Conservation (phyloP, 2,888 invertebrate genomes). For the Conomelus anceps region DNA sequence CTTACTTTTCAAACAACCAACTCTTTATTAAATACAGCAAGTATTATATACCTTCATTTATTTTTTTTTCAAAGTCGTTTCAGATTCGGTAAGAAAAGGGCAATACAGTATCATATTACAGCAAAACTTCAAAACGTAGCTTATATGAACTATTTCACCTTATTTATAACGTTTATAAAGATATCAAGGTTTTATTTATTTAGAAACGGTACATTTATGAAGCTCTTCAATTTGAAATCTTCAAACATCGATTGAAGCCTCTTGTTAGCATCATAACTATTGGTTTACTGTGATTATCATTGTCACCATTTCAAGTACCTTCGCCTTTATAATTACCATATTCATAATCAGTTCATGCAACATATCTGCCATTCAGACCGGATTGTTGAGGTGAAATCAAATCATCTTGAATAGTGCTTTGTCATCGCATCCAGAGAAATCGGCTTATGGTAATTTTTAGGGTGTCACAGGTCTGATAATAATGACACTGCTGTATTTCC, state of each 20-base stretch:
- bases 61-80: no score
- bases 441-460: not conserved
- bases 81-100: no score
- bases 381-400: not conserved
- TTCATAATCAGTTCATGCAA: not conserved
- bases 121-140: no score
- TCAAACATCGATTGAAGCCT: not conserved
- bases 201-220: no score
- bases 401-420: not conserved
- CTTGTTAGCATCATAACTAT: not conserved
- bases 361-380: not conserved
- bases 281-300: not conserved
- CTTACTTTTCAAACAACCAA: no score
- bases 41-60: no score
- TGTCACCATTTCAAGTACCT: not conserved
- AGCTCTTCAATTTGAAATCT: not conserved
- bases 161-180: no score
- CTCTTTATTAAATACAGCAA: no score
- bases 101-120: no score
- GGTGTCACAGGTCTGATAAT: not conserved
- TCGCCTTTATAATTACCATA: not conserved
- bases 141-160: no score
- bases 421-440: not conserved
- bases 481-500: not conserved
- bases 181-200: no score